A percentile compares a stretch with the other conserved stretches of the same genome.
phyloP scores from a whole-genome alignment of 2,113 vertebrate genomes.

The Electrona antarctica region DNA sequence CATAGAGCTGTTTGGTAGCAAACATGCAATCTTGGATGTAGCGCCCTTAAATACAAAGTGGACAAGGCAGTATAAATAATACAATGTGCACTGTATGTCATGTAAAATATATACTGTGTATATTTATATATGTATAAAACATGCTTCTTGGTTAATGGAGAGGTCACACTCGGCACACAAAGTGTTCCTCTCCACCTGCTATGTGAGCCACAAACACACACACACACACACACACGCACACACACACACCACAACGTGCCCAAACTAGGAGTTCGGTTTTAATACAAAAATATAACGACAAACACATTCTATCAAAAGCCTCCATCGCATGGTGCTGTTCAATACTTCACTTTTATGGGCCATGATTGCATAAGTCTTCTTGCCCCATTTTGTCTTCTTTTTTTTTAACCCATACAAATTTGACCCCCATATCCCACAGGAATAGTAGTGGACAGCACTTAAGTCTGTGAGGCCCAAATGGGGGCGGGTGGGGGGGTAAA shows the following conservation, averaged over 20 bases:
- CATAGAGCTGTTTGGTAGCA: slow-evolving; percentile 83
- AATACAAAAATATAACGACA: slow-evolving; percentile 77
- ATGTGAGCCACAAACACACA: slow-evolving; percentile 67
- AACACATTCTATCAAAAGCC: slow-evolving; percentile 81
- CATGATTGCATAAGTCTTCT: slow-evolving; percentile 78
- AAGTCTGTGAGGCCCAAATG: slow-evolving; percentile 37
- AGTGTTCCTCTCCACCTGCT: slow-evolving; percentile 50
- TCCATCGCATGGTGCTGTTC: slow-evolving; percentile 83
- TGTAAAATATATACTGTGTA: slow-evolving; percentile 83
- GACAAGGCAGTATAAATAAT: slow-evolving; percentile 88
- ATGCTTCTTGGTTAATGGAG: slow-evolving; percentile 76
- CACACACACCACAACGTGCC: slow-evolving; percentile 65
- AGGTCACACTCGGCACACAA: slow-evolving; percentile 43
- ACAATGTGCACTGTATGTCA: slow-evolving; percentile 83
- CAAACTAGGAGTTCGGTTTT: slow-evolving; percentile 71
- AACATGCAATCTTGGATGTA: slow-evolving; percentile 88
- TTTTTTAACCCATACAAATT: slow-evolving; percentile 22
- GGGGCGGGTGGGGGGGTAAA: slow-evolving; percentile 64
- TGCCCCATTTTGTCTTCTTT: slow-evolving; percentile 59
- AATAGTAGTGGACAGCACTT: slow-evolving; percentile 81
- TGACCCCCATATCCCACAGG: slow-evolving; percentile 48
- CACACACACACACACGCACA: no score
- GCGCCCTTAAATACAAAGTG: slow-evolving; percentile 87
- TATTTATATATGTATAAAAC: slow-evolving; percentile 78
- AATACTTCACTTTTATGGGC: slow-evolving; percentile 73